Base-by-base conservation (phyloP, 2,888 invertebrate genomes). In the Crepidodera aurea region DNA sequence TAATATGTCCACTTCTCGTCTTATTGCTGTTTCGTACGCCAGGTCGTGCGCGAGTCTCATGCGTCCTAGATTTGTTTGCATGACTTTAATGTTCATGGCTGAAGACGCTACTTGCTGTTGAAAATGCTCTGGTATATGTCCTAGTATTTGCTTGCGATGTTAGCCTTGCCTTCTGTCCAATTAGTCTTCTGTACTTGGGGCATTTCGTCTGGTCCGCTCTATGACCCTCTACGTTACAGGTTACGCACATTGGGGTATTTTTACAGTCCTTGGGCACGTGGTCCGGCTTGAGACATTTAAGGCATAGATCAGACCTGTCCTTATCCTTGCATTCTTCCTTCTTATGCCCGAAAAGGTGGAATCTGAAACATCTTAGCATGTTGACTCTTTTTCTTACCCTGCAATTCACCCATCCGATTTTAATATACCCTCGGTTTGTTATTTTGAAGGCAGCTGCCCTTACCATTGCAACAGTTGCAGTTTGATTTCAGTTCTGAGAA, bases 351-450 rank as follows among this genome's bases (percentile, higher is more conserved):
- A 37, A 39, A 8, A 57, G 48, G 18, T 57, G 57, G 25, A 48
- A 57, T 48, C 37, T 27, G 57, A 48, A 57, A 18, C 34, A 57
- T 12, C 37, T 57, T 48, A 22, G 57, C 15, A 48, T 2, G 10
- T 22, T 48, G 12, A 18, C 12, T 12, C 57, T 48, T 12, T 15
- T 57, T 22, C 48, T 32, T 34, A 22, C 25, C 37, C 48, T 34
- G 37, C 57, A 57, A 1, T 39, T 16, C 2, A 57, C 25, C 57
- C 57, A 57, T 15, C 57, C 57, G 7, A 57, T 50, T 13, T 46
- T 56, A 1, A 46, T 56, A 5, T 48, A 15, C 10, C 57, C 48
- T 48, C 50, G 50, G 5, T 37, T 39, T 48, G 25, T 50, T 16
- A 57, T 39, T 15, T 19, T 48, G 4, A 7, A 8, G 16, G 57